Evolutionary conservation across 1,140 invertebrate genomes (phyloP), one percentile per base, ranked within the genome.

Genomic region (Meteorus sp.): DNA sequence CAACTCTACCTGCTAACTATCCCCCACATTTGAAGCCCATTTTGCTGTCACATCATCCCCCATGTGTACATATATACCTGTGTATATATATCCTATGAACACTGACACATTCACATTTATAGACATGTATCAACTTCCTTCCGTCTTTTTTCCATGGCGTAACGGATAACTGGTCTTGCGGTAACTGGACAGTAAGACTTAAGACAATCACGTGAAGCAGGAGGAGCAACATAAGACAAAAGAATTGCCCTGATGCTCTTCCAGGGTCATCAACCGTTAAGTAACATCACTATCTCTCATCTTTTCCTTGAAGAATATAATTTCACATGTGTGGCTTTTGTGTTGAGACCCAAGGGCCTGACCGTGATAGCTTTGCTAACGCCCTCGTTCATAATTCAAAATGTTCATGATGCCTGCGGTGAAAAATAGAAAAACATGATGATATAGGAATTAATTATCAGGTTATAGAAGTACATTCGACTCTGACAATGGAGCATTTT

Each of bases 11-110:
- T n/a, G n/a, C n/a, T n/a, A n/a, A n/a, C n/a, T n/a, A n/a, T n/a
- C 20, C 15, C 2, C 13, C 17, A 13, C 13, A 23, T 27, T 37
- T 5, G 23, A 27, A 37, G 25, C 11, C 6, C 2, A 11, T 4
- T 17, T 50, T 27, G 7, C 27, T 50, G 47, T 50, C 47, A 50
- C 47, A 50, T 50, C 27, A 50, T 50, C 27, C 47, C n/a, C n/a
- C n/a, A n/a, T n/a, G n/a, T n/a, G n/a, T n/a, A 31, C 33, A 50
- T 19, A 17, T 31, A 50, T 8, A 8, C 13, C 0, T 31, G 35
- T n/a, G 8, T 39, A 13, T 39, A 7, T 39, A n/a, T n/a, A n/a
- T n/a, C n/a, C n/a, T n/a, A n/a, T n/a, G n/a, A n/a, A n/a, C n/a
- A n/a, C n/a, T n/a, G n/a, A n/a, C n/a, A n/a, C n/a, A n/a, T n/a